Evolutionary conservation across 2,797 vertebrate species (phyloP).

Genomic region (Danio tinwini): DNA sequence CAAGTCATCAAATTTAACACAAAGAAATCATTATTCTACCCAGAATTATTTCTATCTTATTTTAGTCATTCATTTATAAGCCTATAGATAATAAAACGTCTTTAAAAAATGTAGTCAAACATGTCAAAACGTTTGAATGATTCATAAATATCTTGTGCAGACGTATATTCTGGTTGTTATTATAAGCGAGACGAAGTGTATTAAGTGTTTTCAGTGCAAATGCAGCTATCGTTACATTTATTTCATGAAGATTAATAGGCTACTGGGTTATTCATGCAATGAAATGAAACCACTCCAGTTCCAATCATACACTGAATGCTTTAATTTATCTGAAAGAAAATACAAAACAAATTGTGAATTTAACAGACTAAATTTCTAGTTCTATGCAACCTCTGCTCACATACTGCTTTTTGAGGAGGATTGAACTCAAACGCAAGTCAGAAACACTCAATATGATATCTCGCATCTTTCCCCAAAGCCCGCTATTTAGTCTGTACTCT

Average conservation of each 20-base stretch:
- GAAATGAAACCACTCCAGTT: constrained; percentile 34
- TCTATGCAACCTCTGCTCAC: constrained; percentile 27
- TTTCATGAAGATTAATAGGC: background rate
- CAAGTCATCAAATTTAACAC: background rate
- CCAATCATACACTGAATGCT: constrained; percentile 48
- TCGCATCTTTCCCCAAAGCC: background rate
- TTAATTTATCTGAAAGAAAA: constrained; percentile 58
- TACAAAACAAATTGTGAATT: constrained; percentile 53
- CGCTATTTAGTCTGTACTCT: background rate
- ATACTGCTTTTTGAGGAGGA: constrained; percentile 5
- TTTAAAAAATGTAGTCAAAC: background rate
- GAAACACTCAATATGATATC: background rate
- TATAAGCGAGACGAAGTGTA: background rate
- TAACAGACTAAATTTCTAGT: constrained; percentile 38
- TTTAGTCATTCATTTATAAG: background rate
- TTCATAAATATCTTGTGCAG: background rate
- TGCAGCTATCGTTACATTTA: background rate
- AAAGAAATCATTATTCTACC: background rate
- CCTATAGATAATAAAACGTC: background rate
- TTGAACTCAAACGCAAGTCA: constrained; percentile 24
- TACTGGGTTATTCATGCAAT: constrained; percentile 14
- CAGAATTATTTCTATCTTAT: background rate
- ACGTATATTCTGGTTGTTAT: background rate
- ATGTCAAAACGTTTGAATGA: background rate
- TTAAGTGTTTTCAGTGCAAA: background rate